A percentile compares a stretch with the other conserved stretches of the same genome.
phyloP scores from a whole-genome alignment of 2,797 vertebrate genomes.

The Eleutherodactylus coqui region DNA sequence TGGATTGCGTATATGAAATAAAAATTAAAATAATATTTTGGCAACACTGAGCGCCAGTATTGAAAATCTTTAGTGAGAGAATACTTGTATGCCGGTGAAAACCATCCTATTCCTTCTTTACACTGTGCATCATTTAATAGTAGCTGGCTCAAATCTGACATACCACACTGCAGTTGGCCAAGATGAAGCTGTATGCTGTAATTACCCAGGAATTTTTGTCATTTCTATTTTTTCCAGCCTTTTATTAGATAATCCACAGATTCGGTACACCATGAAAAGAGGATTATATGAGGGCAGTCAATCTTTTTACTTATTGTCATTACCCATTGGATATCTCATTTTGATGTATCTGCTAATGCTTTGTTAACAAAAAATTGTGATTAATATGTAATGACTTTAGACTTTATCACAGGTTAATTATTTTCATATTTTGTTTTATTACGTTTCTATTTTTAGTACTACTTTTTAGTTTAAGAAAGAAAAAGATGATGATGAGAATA shows the following conservation, averaged over 20 bases:
- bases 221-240: conserved; percentile 39
- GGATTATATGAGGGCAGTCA: conserved; percentile 21
- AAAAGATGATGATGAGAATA: background rate
- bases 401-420: background rate
- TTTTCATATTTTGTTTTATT: background rate
- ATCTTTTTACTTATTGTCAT: conserved; percentile 3
- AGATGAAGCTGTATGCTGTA: background rate
- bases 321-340: conserved; percentile 9
- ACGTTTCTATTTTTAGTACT: background rate
- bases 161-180: background rate
- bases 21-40: too few species aligned
- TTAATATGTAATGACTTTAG: background rate
- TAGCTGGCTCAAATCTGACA: background rate
- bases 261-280: conserved; percentile 35
- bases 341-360: background rate
- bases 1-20: too few species aligned
- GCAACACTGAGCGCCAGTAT: too few species aligned
- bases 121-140: background rate
- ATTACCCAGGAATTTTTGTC: conserved; percentile 25
- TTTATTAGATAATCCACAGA: conserved; percentile 43
- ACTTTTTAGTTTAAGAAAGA: background rate
- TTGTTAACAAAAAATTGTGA: background rate
- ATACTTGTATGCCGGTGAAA: background rate
- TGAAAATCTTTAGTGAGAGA: background rate
- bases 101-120: background rate